Conservation (phyloP, 2,113 vertebrate genomes). For the Ptyas mucosa region DNA sequence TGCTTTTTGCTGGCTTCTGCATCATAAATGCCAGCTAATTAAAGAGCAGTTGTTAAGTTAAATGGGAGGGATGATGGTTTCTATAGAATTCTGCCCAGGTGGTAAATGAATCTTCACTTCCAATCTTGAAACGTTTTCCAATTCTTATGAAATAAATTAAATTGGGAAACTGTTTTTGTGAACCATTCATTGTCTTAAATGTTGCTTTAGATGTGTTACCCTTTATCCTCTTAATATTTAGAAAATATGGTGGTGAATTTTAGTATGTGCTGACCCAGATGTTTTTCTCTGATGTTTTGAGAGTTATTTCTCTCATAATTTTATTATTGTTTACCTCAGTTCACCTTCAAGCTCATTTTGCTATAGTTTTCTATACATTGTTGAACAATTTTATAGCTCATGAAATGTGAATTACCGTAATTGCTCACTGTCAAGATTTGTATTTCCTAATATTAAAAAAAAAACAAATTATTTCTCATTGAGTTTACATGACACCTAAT, state of each 20-base stretch:
- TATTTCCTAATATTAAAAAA: not conserved
- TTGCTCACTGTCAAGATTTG: not conserved
- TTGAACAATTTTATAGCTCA: not conserved
- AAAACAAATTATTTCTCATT: not conserved
- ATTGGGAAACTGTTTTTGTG: not conserved
- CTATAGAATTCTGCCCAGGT: not conserved
- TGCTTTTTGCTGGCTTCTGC: not conserved
- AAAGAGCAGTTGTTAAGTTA: not conserved
- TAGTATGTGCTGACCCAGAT: not conserved
- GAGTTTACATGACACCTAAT: too few relatives aligned
- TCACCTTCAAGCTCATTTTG: not conserved
- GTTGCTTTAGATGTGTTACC: not conserved
- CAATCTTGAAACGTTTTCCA: not conserved
- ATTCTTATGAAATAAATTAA: not conserved
- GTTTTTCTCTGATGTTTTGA: not conserved
- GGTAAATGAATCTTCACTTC: not conserved
- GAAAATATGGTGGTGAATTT: not conserved
- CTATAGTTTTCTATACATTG: not conserved
- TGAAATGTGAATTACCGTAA: not conserved
- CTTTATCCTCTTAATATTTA: not conserved
- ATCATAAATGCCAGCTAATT: not conserved
- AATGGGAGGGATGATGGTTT: not conserved
- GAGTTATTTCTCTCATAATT: not conserved
- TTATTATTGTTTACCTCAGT: not conserved
- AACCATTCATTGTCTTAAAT: not conserved